These are phyloP conservation scores for Drosophila takahashii DNA, from an alignment of 1,140 invertebrate genomes.

Conservation along the genomic window DNA sequence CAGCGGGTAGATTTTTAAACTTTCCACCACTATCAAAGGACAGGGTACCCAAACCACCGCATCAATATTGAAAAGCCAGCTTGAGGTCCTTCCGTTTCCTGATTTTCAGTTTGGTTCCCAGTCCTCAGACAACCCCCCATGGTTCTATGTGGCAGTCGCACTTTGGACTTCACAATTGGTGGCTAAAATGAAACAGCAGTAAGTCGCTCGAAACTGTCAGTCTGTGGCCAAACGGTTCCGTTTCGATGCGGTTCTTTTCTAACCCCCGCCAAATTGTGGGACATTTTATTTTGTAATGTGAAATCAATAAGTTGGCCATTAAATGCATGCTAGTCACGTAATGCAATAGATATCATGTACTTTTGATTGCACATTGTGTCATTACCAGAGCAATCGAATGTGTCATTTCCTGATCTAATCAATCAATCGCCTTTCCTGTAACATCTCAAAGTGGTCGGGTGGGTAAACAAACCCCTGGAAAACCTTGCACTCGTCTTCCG, in stretches of 20 bases:
- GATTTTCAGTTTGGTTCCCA: background rate
- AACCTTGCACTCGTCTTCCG: slow-evolving; percentile 32
- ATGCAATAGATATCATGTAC: slow-evolving; percentile 30
- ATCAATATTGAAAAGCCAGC: slow-evolving; percentile 8
- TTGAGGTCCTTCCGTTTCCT: slow-evolving; percentile 24
- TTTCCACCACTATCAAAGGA: slow-evolving; percentile 6
- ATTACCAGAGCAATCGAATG: slow-evolving; percentile 16
- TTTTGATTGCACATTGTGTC: slow-evolving; percentile 8
- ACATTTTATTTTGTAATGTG: slow-evolving; percentile 38
- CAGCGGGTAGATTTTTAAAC: slow-evolving; percentile 8
- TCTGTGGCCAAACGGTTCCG: slow-evolving; percentile 34
- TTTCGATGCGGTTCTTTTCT: slow-evolving; percentile 17
- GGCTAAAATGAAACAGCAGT: slow-evolving; percentile 24
- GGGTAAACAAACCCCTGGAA: slow-evolving; percentile 7
- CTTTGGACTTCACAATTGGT: slow-evolving; percentile 37
- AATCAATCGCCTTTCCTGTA: slow-evolving; percentile 26
- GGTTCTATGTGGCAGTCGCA: slow-evolving; percentile 19
- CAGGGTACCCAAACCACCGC: slow-evolving; percentile 12
- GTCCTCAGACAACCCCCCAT: slow-evolving; percentile 5
- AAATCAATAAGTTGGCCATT: slow-evolving; percentile 66
- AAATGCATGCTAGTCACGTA: slow-evolving; percentile 50
- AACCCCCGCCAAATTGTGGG: slow-evolving; percentile 5
- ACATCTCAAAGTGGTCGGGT: slow-evolving; percentile 6
- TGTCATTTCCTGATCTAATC: slow-evolving; percentile 41
- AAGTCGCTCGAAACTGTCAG: slow-evolving; percentile 8